Percentiles rank a stretch among this genome's conserved stretches.
Evolutionary conservation across 2,888 invertebrate species (phyloP).

Genomic region (Orchesella flavescens): DNA sequence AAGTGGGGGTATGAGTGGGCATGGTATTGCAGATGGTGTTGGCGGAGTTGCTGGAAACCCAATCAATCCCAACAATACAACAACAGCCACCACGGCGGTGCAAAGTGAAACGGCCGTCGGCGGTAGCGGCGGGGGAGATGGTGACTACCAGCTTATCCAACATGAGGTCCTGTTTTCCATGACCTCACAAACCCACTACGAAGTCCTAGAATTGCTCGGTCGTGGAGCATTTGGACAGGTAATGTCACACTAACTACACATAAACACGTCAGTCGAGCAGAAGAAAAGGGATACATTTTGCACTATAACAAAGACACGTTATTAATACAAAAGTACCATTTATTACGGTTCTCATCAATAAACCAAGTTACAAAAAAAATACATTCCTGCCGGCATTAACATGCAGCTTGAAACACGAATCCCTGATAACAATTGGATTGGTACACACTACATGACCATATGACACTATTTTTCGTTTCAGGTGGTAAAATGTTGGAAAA

Average conservation of each 20-base stretch:
- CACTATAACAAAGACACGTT: too few species aligned
- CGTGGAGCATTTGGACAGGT: slow-evolving; percentile 97
- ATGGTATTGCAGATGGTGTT: slow-evolving; percentile 69
- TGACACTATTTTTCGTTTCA: slow-evolving; percentile 74
- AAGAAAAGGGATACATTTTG: too few species aligned
- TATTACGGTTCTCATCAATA: too few species aligned
- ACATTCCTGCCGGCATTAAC: too few species aligned
- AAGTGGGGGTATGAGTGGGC: slow-evolving; percentile 74
- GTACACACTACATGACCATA: too few species aligned
- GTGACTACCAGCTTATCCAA: slow-evolving; percentile 98
- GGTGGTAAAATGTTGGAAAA: slow-evolving; percentile 99
- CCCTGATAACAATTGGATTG: too few species aligned
- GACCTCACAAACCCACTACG: slow-evolving; percentile 87
- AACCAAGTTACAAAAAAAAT: too few species aligned
- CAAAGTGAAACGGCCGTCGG: slow-evolving; percentile 71
- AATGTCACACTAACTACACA: slow-evolving; percentile 61
- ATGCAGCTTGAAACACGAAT: too few species aligned
- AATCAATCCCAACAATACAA: slow-evolving; percentile 66
- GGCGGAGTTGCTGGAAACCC: slow-evolving; percentile 65
- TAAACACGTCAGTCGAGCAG: background rate
- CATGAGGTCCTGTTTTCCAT: slow-evolving; percentile 97
- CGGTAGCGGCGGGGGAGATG: slow-evolving; percentile 91
- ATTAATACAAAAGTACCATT: too few species aligned
- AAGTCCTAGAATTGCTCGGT: slow-evolving; percentile 98
- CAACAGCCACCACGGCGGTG: slow-evolving; percentile 72